Evolutionary conservation across 2,113 vertebrate genomes (phyloP), one percentile per base, ranked within the genome.

Genomic region (cat (Felis catus)): DNA sequence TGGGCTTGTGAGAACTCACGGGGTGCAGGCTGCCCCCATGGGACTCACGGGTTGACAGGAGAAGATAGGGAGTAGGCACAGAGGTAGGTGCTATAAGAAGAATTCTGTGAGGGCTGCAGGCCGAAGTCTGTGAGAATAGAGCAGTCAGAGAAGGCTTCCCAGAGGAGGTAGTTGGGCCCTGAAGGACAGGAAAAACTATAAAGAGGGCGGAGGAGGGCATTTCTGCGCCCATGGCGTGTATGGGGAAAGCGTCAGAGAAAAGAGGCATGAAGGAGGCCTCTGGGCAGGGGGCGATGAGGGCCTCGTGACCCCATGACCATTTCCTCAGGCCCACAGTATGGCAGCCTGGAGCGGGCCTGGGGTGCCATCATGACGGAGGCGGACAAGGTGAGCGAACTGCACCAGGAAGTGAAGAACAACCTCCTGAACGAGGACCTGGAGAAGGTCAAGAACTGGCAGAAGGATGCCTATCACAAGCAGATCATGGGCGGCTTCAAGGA

Each of bases 391-490:
- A 99, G 99, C 0, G 99, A 99, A 97, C 98, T 99, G 98, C 99
- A 99, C 98, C 99, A 99, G 98, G 99, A 99, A 0, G 99, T 99
- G 98, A 99, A 99, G 99, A 99, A 99, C 98, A 99, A 98, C 92
- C 98, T 99, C 97, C 82, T 99, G 97, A 99, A 99, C 0, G 99
- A 99, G 0, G 99, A 99, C 88, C 99, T 99, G 0, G 99, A 99
- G 98, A 99, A 99, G 97, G 99, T 99, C 97, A 99, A 99, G 99
- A 99, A 99, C 99, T 99, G 99, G 99, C 99, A 99, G 99, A 99
- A 99, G 98, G 99, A 99, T 0, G 99, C 99, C 45, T 99, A 99
- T 97, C 99, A 99, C 99, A 99, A 99, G 98, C 99, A 99, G 97
- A 99, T 99, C 98, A 99, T 99, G 91, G 99, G 99, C 1, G 99